Conservation (phyloP, 1,140 invertebrate genomes). For the Drosophila pachea region DNA sequence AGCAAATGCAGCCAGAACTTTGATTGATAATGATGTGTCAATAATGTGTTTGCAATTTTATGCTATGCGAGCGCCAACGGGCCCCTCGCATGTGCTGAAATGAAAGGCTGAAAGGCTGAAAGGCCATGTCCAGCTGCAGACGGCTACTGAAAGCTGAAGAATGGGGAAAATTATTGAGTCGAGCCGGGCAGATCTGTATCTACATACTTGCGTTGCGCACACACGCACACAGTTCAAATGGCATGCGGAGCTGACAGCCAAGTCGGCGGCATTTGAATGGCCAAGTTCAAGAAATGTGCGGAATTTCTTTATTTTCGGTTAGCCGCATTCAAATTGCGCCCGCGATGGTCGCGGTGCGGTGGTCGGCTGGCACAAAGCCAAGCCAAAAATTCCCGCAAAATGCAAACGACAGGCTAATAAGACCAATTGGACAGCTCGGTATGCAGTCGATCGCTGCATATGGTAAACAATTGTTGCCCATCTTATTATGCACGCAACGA, state of each 20-base stretch:
- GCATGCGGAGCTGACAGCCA: not conserved
- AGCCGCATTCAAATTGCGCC: constrained; percentile 65
- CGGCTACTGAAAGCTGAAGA: not conserved
- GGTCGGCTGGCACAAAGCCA: constrained; percentile 23
- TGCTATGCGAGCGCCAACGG: constrained; percentile 40
- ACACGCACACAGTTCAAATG: too few relatives aligned
- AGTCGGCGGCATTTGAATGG: constrained; percentile 65
- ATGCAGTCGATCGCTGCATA: constrained; percentile 65
- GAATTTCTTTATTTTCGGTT: constrained; percentile 46
- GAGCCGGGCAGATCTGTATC: too few relatives aligned
- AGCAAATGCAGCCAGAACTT: constrained; percentile 36
- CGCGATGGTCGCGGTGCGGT: constrained; percentile 3
- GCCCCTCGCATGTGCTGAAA: constrained; percentile 46
- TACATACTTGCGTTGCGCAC: too few relatives aligned
- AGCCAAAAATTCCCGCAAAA: constrained; percentile 60
- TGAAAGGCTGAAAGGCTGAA: constrained; percentile 15
- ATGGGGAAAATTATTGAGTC: too few relatives aligned
- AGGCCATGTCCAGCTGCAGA: too few relatives aligned
- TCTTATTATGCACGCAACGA: constrained; percentile 63
- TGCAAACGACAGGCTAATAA: constrained; percentile 78
- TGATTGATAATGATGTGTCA: constrained; percentile 78
- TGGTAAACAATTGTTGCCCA: constrained; percentile 71
- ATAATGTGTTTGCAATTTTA: constrained; percentile 75
- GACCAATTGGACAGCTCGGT: constrained; percentile 65
- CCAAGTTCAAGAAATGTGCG: constrained; percentile 56